These are phyloP conservation scores for Nothoprocta perdicaria DNA, from an alignment of 2,113 vertebrate species.

Conservation along the genomic window DNA sequence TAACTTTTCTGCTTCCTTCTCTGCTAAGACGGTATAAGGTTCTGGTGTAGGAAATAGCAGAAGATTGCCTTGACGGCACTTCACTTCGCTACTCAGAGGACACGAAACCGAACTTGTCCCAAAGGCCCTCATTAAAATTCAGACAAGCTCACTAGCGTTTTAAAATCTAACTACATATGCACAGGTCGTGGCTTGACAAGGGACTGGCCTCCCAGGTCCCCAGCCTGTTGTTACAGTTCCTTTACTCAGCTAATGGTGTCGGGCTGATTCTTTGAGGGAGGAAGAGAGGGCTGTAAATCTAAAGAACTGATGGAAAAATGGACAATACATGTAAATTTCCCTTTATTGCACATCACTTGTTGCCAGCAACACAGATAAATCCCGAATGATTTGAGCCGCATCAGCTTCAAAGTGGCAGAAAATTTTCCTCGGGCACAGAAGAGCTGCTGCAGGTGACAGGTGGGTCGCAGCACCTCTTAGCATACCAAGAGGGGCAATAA, in stretches of 20 bases:
- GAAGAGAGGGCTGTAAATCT: background rate
- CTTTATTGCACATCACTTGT: background rate
- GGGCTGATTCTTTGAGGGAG: background rate
- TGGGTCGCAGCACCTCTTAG: background rate
- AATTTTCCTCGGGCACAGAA: background rate
- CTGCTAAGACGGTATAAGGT: background rate
- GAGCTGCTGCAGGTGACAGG: background rate
- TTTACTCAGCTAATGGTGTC: background rate
- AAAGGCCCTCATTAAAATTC: background rate
- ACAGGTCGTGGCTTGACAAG: background rate
- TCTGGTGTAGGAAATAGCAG: background rate
- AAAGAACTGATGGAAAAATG: background rate
- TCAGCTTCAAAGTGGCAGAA: background rate
- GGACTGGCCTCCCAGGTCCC: background rate
- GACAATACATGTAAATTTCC: background rate
- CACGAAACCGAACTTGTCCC: background rate
- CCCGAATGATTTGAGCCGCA: background rate
- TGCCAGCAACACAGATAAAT: background rate
- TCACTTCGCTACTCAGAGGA: background rate
- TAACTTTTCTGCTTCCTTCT: background rate
- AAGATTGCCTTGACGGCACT: background rate
- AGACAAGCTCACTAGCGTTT: background rate
- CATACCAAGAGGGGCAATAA: too few relatives aligned
- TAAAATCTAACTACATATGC: background rate
- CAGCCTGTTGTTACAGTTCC: background rate